Evolutionary conservation across 2,113 vertebrate species (phyloP).

Genomic region (Formicarius rufipectus): DNA sequence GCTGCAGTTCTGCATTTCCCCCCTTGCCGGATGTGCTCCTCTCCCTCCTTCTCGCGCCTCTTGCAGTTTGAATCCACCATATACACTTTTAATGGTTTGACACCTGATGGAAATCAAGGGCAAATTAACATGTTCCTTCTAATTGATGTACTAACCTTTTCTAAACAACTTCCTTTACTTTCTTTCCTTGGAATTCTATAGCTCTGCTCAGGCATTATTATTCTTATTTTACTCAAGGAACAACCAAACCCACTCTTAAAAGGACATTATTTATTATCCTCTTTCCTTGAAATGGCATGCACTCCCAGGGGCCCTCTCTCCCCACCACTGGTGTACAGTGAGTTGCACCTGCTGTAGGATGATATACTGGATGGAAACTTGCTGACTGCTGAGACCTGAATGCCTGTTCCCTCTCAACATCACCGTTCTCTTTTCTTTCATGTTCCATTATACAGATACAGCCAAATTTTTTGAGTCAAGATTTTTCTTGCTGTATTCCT

Average conservation of each 20-base stretch:
- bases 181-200: neutral
- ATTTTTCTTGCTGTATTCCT: neutral
- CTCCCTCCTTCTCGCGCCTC: neutral
- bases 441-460: accelerated
- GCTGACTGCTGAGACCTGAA: neutral
- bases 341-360: neutral
- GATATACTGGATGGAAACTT: neutral
- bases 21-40: neutral
- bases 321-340: neutral
- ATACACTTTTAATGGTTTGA: neutral
- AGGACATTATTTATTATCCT: neutral
- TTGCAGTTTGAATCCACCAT: neutral
- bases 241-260: neutral
- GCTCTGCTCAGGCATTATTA: neutral
- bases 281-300: neutral
- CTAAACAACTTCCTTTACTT: neutral
- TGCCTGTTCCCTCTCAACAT: neutral
- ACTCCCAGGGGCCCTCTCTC: neutral
- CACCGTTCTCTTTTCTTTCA: neutral
- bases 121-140: neutral
- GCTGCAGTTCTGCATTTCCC: conserved; percentile 1
- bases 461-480: neutral
- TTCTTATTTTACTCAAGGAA: neutral
- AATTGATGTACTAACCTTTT: neutral
- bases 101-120: neutral